A percentile compares a stretch with the other conserved stretches of the same genome.
Evolutionary conservation across 2,113 vertebrate species (phyloP).

Genomic region (Tapirus terrestris): DNA sequence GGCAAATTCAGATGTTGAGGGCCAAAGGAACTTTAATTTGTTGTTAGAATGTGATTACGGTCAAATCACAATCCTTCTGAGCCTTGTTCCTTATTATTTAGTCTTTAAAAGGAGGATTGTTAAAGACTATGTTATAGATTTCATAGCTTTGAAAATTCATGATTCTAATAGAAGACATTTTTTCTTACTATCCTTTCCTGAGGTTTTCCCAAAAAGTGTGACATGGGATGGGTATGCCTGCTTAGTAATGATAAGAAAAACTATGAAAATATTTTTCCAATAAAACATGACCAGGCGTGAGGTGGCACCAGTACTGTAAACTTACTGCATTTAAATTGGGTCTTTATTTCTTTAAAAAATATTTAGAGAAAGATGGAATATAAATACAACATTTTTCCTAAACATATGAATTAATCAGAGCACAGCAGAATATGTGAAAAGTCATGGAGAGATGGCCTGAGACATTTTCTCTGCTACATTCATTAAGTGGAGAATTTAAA

Average conservation of each 20-base stretch:
- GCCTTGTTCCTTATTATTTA: background rate
- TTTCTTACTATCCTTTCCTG: background rate
- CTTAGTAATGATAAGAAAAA: background rate
- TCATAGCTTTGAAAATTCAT: background rate
- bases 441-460: background rate
- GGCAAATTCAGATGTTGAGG: background rate
- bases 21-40: background rate
- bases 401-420: slow-evolving; percentile 25
- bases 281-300: background rate
- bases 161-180: background rate
- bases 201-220: background rate
- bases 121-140: background rate
- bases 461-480: background rate
- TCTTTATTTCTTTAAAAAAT: slow-evolving; percentile 25
- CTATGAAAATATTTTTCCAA: slow-evolving; percentile 45
- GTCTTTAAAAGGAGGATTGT: background rate
- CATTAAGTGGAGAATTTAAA: background rate
- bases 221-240: background rate
- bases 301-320: background rate
- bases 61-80: slow-evolving; percentile 6
- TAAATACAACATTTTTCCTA: background rate
- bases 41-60: background rate
- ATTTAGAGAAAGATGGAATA: background rate
- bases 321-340: background rate
- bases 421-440: background rate